Evolutionary conservation across 2,113 vertebrate genomes (phyloP), one percentile per base, ranked within the genome.

Genomic region (Connochaetes taurinus): DNA sequence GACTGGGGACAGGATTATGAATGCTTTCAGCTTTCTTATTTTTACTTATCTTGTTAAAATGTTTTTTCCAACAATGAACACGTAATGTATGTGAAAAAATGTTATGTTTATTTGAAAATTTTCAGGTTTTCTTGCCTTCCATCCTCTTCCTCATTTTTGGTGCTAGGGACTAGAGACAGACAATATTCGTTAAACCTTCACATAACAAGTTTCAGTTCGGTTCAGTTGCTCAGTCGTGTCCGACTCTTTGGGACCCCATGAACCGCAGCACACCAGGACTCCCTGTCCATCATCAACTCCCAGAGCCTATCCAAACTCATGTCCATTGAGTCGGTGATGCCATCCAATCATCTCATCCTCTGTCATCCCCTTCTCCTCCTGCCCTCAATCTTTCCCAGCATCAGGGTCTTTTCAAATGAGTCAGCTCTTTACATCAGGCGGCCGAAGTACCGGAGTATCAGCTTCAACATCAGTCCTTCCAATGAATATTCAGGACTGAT

Each of bases 21-120:
- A 31, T 83, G 23, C 1, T 80, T 96, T 96, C 80, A 52, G 50
- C 47, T 87, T 93, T 88, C 71, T 91, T 62, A 53, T 40, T 87
- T 87, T 92, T 85, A 16, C 7, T 80, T 85, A 33, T 40, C 33
- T 88, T 43, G 52, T 71, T 92, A 71, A 81, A 64, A 45, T 33
- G 2, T 29, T 43, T 74, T 93, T 88, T 33, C 52, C 15, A 78
- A 87, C 33, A 82, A 47, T 13, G 67, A 96, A 57, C 29, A n/a
- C 36, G 3, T 19, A 43, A 11, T 76, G 88, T 57, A 21, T 45
- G 15, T 91, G 71, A 93, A 91, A 71, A 90, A 88, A 91, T 36
- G 33, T 40, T 64, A 15, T 57, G 19, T 80, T 64, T 58, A 88
- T 62, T 94, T 92, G 53, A 15, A 58, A 93, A 55, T 58, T 71